A percentile compares a stretch with the other conserved stretches of the same genome.
These are phyloP conservation scores for Stenurella melanura DNA, from an alignment of 2,888 invertebrate species.

Conservation along the genomic window DNA sequence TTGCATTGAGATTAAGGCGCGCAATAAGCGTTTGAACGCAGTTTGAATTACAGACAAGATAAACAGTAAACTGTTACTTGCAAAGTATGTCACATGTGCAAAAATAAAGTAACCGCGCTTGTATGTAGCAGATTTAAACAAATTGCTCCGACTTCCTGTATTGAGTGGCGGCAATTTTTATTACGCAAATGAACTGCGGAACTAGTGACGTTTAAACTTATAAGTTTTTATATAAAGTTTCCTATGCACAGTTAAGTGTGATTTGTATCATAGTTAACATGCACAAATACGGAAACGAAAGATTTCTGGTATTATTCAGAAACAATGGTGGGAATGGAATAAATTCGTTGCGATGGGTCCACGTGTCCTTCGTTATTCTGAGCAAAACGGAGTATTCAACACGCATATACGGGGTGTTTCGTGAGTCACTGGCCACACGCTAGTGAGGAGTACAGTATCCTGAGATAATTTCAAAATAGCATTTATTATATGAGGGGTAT, in stretches of 20 bases:
- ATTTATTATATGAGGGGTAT: neutral
- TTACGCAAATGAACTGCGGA: neutral
- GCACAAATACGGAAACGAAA: neutral
- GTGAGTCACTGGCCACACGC: no score
- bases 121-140: conserved; percentile 26
- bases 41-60: conserved; percentile 8
- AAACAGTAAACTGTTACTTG: neutral
- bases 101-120: neutral
- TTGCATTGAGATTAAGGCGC: conserved; percentile 34
- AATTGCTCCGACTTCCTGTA: conserved; percentile 24
- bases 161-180: conserved; percentile 15
- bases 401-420: no score
- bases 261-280: neutral
- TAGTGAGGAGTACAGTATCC: no score
- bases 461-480: no score
- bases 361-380: neutral
- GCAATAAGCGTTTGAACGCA: conserved; percentile 16
- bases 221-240: neutral
- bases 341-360: neutral
- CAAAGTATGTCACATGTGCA: conserved; percentile 29
- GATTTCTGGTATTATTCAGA: neutral
- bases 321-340: neutral
- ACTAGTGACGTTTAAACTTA: neutral
- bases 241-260: neutral
- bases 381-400: no score